These are phyloP conservation scores for Dastarcus helophoroides DNA, from an alignment of 2,888 invertebrate genomes.

Conservation along the genomic window DNA sequence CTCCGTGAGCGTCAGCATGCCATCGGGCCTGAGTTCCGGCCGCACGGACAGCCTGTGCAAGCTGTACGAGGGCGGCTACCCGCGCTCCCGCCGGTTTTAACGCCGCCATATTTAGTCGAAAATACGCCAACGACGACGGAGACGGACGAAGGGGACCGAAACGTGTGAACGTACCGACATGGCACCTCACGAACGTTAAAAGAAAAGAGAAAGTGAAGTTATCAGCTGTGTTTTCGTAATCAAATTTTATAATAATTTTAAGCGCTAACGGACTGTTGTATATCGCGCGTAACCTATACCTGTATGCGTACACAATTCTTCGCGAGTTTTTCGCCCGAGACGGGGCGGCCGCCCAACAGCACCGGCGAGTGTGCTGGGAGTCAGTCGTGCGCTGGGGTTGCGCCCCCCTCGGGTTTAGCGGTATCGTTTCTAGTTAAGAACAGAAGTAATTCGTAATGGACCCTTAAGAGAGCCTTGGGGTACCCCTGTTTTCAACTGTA, in stretches of 20 bases:
- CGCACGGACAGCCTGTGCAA: slow-evolving; percentile 71
- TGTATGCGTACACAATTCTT: slow-evolving; percentile 14
- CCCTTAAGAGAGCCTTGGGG: no score
- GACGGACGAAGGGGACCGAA: slow-evolving; percentile 5
- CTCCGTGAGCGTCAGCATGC: slow-evolving; percentile 51
- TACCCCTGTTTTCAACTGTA: no score
- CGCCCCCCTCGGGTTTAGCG: no score
- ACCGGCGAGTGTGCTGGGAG: slow-evolving; percentile 1
- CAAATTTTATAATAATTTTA: slow-evolving; percentile 1
- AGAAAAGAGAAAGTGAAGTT: no score
- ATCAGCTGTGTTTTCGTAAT: no score
- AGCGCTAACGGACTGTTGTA: slow-evolving; percentile 9
- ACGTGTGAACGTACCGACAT: no score
- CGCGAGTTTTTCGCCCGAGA: slow-evolving; percentile 6
- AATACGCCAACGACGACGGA: slow-evolving; percentile 1
- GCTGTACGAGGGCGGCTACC: slow-evolving; percentile 77
- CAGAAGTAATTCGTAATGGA: no score
- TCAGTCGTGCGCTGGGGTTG: not conserved
- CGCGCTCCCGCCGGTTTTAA: slow-evolving; percentile 50
- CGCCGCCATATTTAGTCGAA: slow-evolving; percentile 3
- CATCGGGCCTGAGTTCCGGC: slow-evolving; percentile 46
- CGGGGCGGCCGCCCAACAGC: slow-evolving; percentile 8
- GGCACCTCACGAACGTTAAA: no score
- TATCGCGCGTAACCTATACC: slow-evolving; percentile 21
- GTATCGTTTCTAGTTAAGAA: no score